phyloP scores from a whole-genome alignment of 2,888 invertebrate genomes.

The Salpingus planirostris region DNA sequence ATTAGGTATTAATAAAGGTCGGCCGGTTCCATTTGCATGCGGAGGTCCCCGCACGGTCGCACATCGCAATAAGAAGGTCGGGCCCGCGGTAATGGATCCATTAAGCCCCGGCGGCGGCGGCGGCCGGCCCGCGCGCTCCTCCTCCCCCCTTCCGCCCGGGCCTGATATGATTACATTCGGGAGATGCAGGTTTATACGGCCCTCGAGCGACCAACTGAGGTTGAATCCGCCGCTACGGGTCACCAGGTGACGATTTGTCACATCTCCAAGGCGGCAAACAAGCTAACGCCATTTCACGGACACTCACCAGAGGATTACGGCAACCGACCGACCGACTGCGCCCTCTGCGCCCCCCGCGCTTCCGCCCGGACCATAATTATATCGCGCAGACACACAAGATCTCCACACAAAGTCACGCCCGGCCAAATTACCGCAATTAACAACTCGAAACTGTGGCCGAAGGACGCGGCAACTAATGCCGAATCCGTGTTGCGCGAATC shows the following conservation, averaged over 20 bases:
- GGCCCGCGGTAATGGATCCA: constrained; percentile 36
- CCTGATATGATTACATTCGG: constrained; percentile 36
- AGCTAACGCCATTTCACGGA: constrained; percentile 42
- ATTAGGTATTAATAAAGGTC: constrained; percentile 31
- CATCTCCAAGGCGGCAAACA: constrained; percentile 42
- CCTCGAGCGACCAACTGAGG: constrained; percentile 36
- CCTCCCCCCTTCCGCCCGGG: constrained; percentile 25
- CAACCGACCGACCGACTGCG: constrained; percentile 22
- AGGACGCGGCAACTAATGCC: no score
- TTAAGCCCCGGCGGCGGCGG: constrained; percentile 31
- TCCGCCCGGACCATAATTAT: no score
- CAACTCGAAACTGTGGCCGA: no score
- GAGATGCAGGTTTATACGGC: constrained; percentile 35
- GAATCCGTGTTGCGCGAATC: no score
- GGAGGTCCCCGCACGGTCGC: constrained; percentile 27
- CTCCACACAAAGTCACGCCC: constrained; percentile 17
- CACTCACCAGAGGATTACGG: constrained; percentile 26
- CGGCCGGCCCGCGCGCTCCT: constrained; percentile 6
- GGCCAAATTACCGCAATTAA: constrained; percentile 19
- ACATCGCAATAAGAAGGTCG: constrained; percentile 29
- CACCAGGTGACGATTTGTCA: constrained; percentile 46
- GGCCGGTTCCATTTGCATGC: constrained; percentile 32
- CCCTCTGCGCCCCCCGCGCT: constrained; percentile 26
- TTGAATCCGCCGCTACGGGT: constrained; percentile 38
- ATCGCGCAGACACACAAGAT: constrained; percentile 20